These are phyloP conservation scores for Rhinolophus sinicus DNA, from an alignment of 2,113 vertebrate species.

Conservation along the genomic window DNA sequence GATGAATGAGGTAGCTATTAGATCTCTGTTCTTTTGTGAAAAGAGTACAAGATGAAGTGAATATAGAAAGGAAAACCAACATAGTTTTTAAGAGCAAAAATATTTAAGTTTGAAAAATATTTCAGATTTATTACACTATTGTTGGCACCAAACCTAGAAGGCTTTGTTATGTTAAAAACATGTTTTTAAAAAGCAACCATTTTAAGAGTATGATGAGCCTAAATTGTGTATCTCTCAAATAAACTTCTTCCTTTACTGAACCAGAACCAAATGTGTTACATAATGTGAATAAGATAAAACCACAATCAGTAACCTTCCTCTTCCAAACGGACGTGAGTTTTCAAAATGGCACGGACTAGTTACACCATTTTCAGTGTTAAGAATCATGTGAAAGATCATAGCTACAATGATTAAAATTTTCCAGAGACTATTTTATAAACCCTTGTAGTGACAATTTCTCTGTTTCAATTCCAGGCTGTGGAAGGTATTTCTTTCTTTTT, in stretches of 20 bases:
- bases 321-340: neutral
- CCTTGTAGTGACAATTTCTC: conserved; percentile 26
- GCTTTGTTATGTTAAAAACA: conserved; percentile 23
- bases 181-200: neutral
- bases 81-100: conserved; percentile 27
- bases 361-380: neutral
- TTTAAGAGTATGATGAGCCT: neutral
- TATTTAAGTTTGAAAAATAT: conserved; percentile 38
- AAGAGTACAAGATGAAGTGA: conserved; percentile 31
- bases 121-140: conserved; percentile 10
- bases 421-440: conserved; percentile 42
- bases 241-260: neutral
- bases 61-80: conserved; percentile 12
- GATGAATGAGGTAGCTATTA: conserved; percentile 42
- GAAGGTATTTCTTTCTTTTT: neutral
- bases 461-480: conserved; percentile 2
- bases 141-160: conserved; percentile 26
- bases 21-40: conserved; percentile 38
- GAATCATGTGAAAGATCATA: neutral
- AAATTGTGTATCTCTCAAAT: neutral
- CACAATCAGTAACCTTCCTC: neutral
- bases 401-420: conserved; percentile 60
- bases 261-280: neutral
- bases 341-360: neutral
- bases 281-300: conserved; percentile 12